These are phyloP conservation scores for Neomicropteryx cornuta DNA, from an alignment of 1,140 invertebrate species.

Conservation along the genomic window DNA sequence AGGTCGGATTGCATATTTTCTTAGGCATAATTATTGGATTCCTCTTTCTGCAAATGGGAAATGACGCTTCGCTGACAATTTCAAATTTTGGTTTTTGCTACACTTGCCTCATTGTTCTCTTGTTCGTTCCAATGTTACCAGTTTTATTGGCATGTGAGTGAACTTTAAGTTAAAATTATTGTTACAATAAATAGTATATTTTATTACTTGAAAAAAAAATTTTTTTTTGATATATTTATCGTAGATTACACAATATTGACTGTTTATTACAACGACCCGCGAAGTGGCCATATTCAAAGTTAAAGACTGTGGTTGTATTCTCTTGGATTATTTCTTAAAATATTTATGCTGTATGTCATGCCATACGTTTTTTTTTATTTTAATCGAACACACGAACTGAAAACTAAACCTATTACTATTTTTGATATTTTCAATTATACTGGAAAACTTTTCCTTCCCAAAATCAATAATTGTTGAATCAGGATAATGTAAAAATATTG, in stretches of 20 bases:
- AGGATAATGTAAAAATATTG: no score
- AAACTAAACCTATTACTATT: no score
- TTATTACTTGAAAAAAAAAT: slow-evolving; percentile 5
- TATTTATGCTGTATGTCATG: no score
- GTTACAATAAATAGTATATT: slow-evolving; percentile 4
- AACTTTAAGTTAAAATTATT: not conserved
- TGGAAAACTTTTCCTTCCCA: no score
- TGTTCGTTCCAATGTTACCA: slow-evolving; percentile 72
- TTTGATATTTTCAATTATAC: no score
- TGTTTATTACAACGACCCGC: no score
- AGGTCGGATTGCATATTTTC: slow-evolving; percentile 53
- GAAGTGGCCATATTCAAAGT: no score
- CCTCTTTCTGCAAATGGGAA: slow-evolving; percentile 58
- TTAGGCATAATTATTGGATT: slow-evolving; percentile 58
- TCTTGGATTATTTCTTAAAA: no score
- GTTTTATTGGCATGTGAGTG: slow-evolving; percentile 64
- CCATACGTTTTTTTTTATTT: no score
- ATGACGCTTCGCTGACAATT: slow-evolving; percentile 66
- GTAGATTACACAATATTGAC: slow-evolving; percentile 1
- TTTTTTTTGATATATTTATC: slow-evolving; percentile 1
- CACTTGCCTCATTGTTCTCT: slow-evolving; percentile 60
- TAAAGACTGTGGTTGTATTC: no score
- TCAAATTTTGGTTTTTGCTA: slow-evolving; percentile 78
- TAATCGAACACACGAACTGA: no score
- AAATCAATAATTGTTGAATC: no score